Conservation (phyloP, 2,113 vertebrate species). For the Eudyptes chrysolophus region DNA sequence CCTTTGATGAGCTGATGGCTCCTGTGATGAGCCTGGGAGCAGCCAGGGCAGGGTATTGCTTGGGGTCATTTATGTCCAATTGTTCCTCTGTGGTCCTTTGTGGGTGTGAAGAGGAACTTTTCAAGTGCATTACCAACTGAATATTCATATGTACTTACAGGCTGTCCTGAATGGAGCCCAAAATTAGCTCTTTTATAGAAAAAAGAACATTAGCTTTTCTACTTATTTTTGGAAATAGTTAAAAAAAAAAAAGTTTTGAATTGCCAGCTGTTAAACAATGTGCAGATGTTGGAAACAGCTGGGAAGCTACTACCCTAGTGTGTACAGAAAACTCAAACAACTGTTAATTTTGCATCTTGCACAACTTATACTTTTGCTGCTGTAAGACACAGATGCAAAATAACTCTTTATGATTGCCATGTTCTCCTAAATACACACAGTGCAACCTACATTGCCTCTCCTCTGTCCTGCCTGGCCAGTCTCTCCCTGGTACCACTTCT, state of each 20-base stretch:
- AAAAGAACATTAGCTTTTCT: neutral
- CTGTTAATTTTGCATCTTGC: neutral
- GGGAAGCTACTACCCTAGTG: neutral
- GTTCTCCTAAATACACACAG: neutral
- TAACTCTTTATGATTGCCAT: neutral
- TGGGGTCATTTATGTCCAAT: accelerated
- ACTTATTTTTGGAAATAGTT: neutral
- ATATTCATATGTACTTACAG: neutral
- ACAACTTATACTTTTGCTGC: neutral
- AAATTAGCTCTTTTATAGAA: neutral
- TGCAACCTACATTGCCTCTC: accelerated
- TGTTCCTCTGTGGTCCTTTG: neutral
- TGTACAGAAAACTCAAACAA: neutral
- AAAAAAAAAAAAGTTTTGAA: neutral
- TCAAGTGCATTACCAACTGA: neutral
- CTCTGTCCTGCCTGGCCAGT: neutral
- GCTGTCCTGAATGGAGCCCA: neutral
- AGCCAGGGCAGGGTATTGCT: neutral
- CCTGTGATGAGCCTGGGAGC: neutral
- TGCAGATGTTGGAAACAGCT: constrained; percentile 19
- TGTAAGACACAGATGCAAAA: neutral
- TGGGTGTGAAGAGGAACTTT: neutral
- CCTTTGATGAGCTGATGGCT: neutral
- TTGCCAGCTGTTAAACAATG: neutral
- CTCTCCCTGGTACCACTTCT: neutral